phyloP scores from a whole-genome alignment of 2,113 vertebrate species.

The Odontophorus gujanensis region DNA sequence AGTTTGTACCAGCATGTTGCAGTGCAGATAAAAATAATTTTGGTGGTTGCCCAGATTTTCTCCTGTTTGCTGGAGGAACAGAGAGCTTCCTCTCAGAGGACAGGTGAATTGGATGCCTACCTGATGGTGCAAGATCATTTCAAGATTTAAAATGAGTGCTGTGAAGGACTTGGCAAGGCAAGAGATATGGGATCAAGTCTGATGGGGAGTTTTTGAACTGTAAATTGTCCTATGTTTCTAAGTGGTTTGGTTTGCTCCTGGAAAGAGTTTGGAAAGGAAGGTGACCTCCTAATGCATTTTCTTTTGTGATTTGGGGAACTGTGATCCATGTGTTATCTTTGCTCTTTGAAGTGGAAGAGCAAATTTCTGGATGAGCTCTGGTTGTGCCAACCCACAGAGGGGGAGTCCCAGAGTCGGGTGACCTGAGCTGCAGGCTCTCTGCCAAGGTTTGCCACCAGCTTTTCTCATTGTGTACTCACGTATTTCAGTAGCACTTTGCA shows the following conservation, averaged over 20 bases:
- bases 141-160: neutral
- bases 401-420: neutral
- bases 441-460: neutral
- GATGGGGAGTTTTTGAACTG: neutral
- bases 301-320: neutral
- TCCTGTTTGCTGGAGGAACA: neutral
- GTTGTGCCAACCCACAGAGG: neutral
- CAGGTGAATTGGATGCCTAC: conserved; percentile 36
- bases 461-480: neutral
- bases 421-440: neutral
- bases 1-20: neutral
- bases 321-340: neutral
- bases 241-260: neutral
- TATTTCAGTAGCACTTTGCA: neutral
- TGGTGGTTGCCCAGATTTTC: conserved; percentile 25
- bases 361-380: neutral
- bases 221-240: rapidly evolving
- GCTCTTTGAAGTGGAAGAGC: neutral
- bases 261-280: neutral
- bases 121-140: neutral
- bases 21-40: conserved; percentile 30
- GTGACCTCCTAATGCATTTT: neutral
- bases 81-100: neutral
- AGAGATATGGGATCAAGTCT: neutral
- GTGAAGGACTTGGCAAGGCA: neutral